Percentiles rank a stretch among this genome's conserved stretches.
Conservation (phyloP, 2,888 invertebrate species). For the Synanthedon tipuliformis region DNA sequence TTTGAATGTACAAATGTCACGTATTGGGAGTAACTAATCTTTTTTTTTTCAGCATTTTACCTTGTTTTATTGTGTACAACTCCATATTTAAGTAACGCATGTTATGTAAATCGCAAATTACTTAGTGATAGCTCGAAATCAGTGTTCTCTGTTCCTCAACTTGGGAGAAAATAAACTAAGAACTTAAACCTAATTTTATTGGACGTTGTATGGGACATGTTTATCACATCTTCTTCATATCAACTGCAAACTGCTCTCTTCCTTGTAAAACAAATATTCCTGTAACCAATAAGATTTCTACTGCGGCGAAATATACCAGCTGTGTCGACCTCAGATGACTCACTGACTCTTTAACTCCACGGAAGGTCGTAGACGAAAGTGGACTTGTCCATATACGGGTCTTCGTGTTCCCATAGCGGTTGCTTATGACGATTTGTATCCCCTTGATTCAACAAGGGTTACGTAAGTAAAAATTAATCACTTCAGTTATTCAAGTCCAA, state of each 20-base stretch:
- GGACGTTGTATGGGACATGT: too few species aligned
- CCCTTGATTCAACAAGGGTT: not conserved
- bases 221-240: too few species aligned
- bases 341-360: constrained; percentile 12
- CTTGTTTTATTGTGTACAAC: too few species aligned
- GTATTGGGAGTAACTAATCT: too few species aligned
- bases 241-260: too few species aligned
- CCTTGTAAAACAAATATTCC: not conserved
- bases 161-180: too few species aligned
- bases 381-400: constrained; percentile 25
- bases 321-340: constrained; percentile 16
- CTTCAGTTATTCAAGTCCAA: not conserved
- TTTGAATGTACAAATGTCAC: constrained; percentile 11
- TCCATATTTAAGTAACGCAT: too few species aligned
- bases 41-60: too few species aligned
- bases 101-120: too few species aligned
- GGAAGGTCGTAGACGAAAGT: constrained; percentile 41
- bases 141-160: too few species aligned
- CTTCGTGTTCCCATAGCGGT: constrained; percentile 3
- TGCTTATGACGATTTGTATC: not conserved
- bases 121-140: too few species aligned
- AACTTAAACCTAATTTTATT: too few species aligned
- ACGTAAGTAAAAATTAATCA: not conserved
- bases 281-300: not conserved
- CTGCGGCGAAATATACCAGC: not conserved